phyloP scores from a whole-genome alignment of 2,888 invertebrate genomes.

The Drosophila trichaetosa region DNA sequence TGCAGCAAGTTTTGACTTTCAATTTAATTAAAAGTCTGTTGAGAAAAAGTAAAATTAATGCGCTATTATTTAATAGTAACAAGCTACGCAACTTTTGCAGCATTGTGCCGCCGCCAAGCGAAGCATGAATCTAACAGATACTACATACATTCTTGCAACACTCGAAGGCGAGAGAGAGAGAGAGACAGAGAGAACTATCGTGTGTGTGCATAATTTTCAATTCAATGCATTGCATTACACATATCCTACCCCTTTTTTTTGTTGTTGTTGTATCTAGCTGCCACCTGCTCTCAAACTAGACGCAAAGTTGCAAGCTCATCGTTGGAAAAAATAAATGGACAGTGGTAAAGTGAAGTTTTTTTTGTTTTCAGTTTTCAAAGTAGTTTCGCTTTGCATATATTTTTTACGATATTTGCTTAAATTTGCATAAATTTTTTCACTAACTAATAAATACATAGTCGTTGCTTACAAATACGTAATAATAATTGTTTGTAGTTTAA shows the following conservation, averaged over 20 bases:
- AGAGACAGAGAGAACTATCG: background rate
- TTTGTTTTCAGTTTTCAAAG: conserved; percentile 49
- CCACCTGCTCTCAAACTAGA: conserved; percentile 50
- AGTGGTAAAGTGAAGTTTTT: conserved; percentile 22
- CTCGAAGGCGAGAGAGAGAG: background rate
- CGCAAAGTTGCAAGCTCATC: conserved; percentile 67
- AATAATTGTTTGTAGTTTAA: conserved; percentile 50
- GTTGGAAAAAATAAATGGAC: conserved; percentile 42
- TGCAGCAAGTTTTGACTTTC: conserved; percentile 65
- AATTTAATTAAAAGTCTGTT: conserved; percentile 75
- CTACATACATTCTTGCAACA: conserved; percentile 31
- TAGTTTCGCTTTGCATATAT: conserved; percentile 62
- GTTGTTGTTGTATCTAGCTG: conserved; percentile 10
- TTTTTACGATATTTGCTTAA: conserved; percentile 62
- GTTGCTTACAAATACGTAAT: conserved; percentile 55
- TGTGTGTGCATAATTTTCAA: conserved; percentile 57
- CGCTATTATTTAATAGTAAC: conserved; percentile 57
- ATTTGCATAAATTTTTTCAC: conserved; percentile 73
- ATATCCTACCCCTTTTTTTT: conserved; percentile 32
- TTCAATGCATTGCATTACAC: conserved; percentile 43
- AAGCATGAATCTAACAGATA: conserved; percentile 43
- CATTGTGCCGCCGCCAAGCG: conserved; percentile 34
- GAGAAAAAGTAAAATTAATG: conserved; percentile 66
- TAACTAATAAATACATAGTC: conserved; percentile 78
- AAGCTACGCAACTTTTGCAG: conserved; percentile 49